Evolutionary conservation across 2,888 invertebrate species (phyloP).

Genomic region (Pseudoips prasinana): DNA sequence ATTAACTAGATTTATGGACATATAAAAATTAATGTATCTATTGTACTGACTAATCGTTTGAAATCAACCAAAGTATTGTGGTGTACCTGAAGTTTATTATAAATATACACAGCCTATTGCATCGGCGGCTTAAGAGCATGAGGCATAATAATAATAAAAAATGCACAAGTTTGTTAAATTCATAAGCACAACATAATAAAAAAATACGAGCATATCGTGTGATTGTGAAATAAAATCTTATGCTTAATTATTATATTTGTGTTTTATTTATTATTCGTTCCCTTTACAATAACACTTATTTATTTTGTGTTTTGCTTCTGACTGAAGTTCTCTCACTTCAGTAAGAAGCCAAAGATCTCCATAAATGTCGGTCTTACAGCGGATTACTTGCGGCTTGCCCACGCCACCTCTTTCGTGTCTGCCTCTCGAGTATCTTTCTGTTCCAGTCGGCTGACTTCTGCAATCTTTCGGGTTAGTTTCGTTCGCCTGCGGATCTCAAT

Average conservation of each 20-base stretch:
- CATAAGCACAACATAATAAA: conserved; percentile 31
- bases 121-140: conserved; percentile 26
- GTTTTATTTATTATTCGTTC: conserved; percentile 9
- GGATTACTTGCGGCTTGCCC: too few species aligned
- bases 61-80: conserved; percentile 54
- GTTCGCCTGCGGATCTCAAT: too few species aligned
- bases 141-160: conserved; percentile 13
- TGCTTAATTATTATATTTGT: conserved; percentile 20
- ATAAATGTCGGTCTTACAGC: too few species aligned
- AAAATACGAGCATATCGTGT: conserved; percentile 35
- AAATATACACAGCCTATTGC: conserved; percentile 17
- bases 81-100: conserved; percentile 47
- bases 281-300: too few species aligned
- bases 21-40: conserved; percentile 3
- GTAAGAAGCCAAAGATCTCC: too few species aligned
- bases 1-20: too few species aligned
- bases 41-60: conserved; percentile 21
- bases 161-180: conserved; percentile 30
- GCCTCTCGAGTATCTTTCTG: too few species aligned
- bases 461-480: too few species aligned
- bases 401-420: too few species aligned
- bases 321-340: too few species aligned
- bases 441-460: too few species aligned
- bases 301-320: too few species aligned
- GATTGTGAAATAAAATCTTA: conserved; percentile 36